Conservation (phyloP, 53 echinoderm and acorn worm genomes). For the Henricia sp. region DNA sequence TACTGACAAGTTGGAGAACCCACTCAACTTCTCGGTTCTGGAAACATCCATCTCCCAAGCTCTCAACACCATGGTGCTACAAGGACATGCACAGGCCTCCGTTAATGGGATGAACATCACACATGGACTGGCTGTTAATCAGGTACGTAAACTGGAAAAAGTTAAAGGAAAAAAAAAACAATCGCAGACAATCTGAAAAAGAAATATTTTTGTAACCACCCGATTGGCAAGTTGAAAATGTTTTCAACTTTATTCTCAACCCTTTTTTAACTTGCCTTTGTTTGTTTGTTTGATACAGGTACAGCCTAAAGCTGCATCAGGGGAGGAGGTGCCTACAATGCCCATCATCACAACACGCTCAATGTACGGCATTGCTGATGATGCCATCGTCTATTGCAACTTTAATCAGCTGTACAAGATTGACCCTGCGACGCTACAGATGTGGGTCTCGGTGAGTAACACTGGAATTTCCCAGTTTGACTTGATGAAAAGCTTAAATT, state of each 20-base stretch:
- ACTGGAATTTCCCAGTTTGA: too few species aligned
- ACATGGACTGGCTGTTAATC: slow-evolving; percentile 94
- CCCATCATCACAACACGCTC: slow-evolving; percentile 85
- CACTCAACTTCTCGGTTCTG: slow-evolving; percentile 71
- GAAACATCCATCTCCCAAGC: slow-evolving; percentile 80
- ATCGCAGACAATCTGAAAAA: neutral
- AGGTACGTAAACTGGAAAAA: too few species aligned
- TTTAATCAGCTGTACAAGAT: slow-evolving; percentile 99
- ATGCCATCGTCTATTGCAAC: slow-evolving; percentile 98
- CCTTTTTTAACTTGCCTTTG: too few species aligned
- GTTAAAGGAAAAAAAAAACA: too few species aligned
- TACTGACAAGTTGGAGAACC: too few species aligned
- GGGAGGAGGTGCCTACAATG: slow-evolving; percentile 88
- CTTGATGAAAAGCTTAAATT: too few species aligned
- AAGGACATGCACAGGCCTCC: slow-evolving; percentile 86
- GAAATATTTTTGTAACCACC: neutral
- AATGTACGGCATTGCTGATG: slow-evolving; percentile 93
- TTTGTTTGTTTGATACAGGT: slow-evolving; percentile 60
- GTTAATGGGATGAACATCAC: slow-evolving; percentile 81
- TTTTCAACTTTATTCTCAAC: slow-evolving; percentile 1
- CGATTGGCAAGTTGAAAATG: neutral
- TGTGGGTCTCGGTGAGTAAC: slow-evolving; percentile 90
- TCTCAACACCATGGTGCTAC: slow-evolving; percentile 71
- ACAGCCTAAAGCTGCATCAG: slow-evolving; percentile 92
- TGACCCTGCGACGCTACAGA: slow-evolving; percentile 95